These are phyloP conservation scores for Ophiodon elongatus DNA, from an alignment of 2,113 vertebrate genomes.

Conservation along the genomic window DNA sequence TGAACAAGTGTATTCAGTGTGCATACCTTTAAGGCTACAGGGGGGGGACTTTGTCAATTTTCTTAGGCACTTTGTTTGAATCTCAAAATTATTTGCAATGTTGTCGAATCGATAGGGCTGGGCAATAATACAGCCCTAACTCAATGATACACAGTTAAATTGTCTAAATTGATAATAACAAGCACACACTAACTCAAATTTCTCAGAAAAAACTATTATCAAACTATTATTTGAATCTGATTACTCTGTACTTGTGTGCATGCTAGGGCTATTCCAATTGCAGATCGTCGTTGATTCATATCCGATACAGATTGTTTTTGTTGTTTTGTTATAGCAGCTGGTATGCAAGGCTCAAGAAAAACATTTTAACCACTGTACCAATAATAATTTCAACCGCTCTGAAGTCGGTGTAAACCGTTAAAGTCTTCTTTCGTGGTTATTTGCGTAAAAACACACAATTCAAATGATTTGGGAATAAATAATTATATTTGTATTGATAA, in stretches of 20 bases:
- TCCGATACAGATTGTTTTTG: background rate
- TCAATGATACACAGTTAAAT: no score
- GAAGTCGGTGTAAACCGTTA: background rate
- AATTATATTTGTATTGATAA: background rate
- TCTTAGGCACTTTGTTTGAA: conserved; percentile 17
- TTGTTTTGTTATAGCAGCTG: background rate
- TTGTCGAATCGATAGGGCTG: background rate
- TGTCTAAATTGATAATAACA: no score
- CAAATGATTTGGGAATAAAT: background rate
- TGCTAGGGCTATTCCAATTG: background rate
- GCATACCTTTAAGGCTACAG: background rate
- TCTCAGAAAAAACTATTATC: no score
- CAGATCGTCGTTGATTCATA: background rate
- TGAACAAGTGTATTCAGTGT: conserved; percentile 4
- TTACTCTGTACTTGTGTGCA: background rate
- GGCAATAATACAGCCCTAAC: no score
- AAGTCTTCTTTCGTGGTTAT: background rate
- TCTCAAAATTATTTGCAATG: background rate
- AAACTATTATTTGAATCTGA: background rate
- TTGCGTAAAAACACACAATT: background rate
- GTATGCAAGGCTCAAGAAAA: background rate
- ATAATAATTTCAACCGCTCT: background rate
- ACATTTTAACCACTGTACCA: background rate
- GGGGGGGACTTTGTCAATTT: background rate
- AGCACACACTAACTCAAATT: no score